phyloP scores from a whole-genome alignment of 2,888 invertebrate species.

The Pegoplata infirma region DNA sequence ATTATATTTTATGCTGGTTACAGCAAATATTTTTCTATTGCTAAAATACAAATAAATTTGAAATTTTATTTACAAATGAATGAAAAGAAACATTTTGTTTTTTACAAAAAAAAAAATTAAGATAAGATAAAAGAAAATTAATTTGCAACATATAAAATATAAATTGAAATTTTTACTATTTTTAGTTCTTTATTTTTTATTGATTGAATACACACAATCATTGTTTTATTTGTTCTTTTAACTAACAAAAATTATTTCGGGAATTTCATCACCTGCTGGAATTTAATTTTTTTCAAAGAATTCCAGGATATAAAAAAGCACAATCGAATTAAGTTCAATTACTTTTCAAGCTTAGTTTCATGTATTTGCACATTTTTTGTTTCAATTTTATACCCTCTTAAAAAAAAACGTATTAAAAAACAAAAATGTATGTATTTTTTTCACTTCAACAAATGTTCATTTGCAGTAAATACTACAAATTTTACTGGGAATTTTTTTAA shows the following conservation, averaged over 20 bases:
- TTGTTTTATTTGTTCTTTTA: background rate
- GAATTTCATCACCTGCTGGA: conserved; percentile 58
- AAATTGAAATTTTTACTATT: conserved; percentile 1
- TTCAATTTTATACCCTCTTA: background rate
- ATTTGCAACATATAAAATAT: conserved; percentile 12
- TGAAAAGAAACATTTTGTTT: too few relatives aligned
- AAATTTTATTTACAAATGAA: conserved; percentile 17
- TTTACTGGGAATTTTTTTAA: too few relatives aligned
- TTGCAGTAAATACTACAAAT: conserved; percentile 20
- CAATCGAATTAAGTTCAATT: conserved; percentile 67
- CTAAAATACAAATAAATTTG: background rate
- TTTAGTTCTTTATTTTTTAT: conserved; percentile 6
- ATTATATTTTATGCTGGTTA: conserved; percentile 50
- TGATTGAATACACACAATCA: background rate
- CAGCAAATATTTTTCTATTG: conserved; percentile 9
- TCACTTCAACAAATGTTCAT: conserved; percentile 11
- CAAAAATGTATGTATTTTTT: background rate
- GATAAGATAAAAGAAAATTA: conserved; percentile 32
- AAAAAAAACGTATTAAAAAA: conserved; percentile 36
- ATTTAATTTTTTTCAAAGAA: conserved; percentile 5
- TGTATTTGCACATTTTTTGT: conserved; percentile 20
- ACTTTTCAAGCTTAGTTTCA: conserved; percentile 59
- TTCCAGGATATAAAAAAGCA: conserved; percentile 1
- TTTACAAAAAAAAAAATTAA: conserved; percentile 26
- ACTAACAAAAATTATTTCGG: conserved; percentile 31